phyloP scores from a whole-genome alignment of 1,140 invertebrate genomes.

The Drosophila pseudoananassae region DNA sequence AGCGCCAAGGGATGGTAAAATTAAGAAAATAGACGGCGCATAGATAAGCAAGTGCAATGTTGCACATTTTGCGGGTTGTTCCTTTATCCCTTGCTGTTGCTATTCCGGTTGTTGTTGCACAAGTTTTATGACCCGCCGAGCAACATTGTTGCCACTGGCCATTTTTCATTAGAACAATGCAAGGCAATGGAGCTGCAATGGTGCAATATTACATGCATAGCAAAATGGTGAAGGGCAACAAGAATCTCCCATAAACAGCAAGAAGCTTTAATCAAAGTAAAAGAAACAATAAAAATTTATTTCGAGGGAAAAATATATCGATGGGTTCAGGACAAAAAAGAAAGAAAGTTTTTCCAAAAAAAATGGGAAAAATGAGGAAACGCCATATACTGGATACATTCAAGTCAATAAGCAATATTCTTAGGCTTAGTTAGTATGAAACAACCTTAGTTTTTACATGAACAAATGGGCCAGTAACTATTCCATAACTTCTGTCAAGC shows the following conservation, averaged over 20 bases:
- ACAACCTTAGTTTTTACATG: no score
- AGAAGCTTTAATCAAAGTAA: conserved; percentile 35
- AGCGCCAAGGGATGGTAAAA: conserved; percentile 40
- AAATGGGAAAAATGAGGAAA: background rate
- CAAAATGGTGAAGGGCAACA: conserved; percentile 22
- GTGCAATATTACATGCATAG: conserved; percentile 44
- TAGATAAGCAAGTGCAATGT: conserved; percentile 74
- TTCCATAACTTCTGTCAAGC: background rate
- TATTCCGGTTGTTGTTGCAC: conserved; percentile 45
- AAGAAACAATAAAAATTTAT: conserved; percentile 2
- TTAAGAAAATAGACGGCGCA: conserved; percentile 74
- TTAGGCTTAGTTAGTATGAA: no score
- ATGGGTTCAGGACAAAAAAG: background rate
- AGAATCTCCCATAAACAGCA: background rate
- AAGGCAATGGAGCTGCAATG: conserved; percentile 56
- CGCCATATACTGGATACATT: no score
- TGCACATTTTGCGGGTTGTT: conserved; percentile 60
- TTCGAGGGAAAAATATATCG: background rate
- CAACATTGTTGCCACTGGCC: conserved; percentile 68
- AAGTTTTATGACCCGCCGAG: conserved; percentile 74
- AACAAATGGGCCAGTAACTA: background rate
- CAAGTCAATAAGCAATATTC: no score
- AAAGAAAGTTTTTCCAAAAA: background rate
- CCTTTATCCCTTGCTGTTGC: conserved; percentile 26
- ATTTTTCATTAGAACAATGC: conserved; percentile 76